Base-by-base conservation (phyloP, 2,888 invertebrate species). In the Brachyptera risi region DNA sequence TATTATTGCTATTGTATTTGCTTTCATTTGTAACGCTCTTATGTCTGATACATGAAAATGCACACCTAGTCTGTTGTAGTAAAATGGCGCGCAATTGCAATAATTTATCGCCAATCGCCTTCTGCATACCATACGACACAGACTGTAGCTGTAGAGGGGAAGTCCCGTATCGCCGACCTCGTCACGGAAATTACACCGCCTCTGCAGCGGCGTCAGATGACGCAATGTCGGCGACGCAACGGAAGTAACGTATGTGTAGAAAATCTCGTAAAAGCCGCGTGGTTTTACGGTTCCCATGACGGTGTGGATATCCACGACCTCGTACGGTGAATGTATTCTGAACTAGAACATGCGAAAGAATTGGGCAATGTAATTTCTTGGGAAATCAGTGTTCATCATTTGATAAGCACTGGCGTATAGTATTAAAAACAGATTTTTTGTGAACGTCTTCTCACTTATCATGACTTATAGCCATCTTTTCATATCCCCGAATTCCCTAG, bases 51-150 rank as follows among this genome's bases (percentile, higher is more conserved):
- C n/a, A n/a, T n/a, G n/a, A n/a, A n/a, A n/a, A n/a, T n/a, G n/a
- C 42, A 3, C 21, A 59, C 60, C 60, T 23, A 60, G n/a, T n/a
- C n/a, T 5, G 5, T n/a, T 37, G n/a, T 21, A 47, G 27, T 61
- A 61, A 27, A 61, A 61, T 13, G 27, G 35, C 7, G 57, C 26
- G 26, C 61, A 61, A 13, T 21, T 27, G 50, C 61, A 61, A 1
- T 21, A 21, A 1, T 56, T 23, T 7, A 24, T 1, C 17, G 49
- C 49, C 49, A 17, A 1, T 17, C 37, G 42, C 3, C 35, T n/a
- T 1, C 57, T 23, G 19, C 61, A 61, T 1, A 13, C 17, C 57
- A 49, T 57, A 24, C 17, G 38, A 19, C 61, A 61, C 1, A 57
- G 23, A 21, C 50, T 47, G 26, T 56, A 49, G 0, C 47, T 31